Evolutionary conservation across 1,140 invertebrate genomes (phyloP), one percentile per base, ranked within the genome.

Genomic region (Sarcophaga peregrina): DNA sequence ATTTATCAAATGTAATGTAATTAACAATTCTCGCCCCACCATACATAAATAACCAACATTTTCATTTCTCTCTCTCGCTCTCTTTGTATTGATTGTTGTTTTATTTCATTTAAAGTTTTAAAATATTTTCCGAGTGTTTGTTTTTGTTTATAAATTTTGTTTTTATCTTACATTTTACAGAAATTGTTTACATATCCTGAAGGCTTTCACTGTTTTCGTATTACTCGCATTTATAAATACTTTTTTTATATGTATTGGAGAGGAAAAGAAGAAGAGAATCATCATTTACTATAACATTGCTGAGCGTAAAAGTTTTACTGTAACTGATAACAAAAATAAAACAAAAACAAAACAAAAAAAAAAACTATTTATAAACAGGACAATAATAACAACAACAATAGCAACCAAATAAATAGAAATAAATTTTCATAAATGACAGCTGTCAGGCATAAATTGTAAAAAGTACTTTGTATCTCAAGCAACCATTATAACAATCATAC

Each of bases 351-450:
- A n/a, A n/a, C 5, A 62, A 15, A 54, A 54, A 54, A 15, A 54
- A 54, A 72, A 20, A 72, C 62, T 20, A 72, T 20, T 72, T 72
- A 72, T 25, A 72, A 72, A 25, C 17, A 46, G 17, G 45, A 76
- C 37, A 76, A 47, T 47, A 75, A 75, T 75, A 17, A 76, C 45
- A 76, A 74, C 73, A 74, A 76, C 45, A 45, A 47, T 46, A 76
- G 46, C 46, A 83, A 82, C 83, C 62, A 82, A 83, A 83, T 83
- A 83, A 83, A 83, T 76, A 83, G 52, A 78, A 82, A 83, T 83
- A 82, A 54, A 83, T 83, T 83, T 76, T 37, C 72, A 68, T 78
- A 58, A 62, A 78, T 82, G 81, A 82, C 81, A 82, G 81, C 81
- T 80, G 78, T 80, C 78, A 58, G 52, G 78, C 78, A 80, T 80